Conservation (phyloP, 2,797 vertebrate species). For the Falco biarmicus region DNA sequence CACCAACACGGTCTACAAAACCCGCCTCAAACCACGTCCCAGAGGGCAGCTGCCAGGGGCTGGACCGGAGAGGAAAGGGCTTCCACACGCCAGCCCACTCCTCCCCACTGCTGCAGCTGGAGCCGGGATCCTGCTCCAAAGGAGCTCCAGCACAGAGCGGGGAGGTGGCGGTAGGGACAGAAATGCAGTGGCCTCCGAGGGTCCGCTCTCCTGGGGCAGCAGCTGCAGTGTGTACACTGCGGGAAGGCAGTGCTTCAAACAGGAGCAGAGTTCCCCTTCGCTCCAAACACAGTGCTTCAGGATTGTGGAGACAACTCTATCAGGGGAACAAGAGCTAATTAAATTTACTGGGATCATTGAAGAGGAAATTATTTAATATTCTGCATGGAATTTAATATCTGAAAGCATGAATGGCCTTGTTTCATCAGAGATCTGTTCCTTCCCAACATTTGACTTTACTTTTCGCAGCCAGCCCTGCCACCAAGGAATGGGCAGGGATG, state of each 20-base stretch:
- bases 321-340: conserved; percentile 82
- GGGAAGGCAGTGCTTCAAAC: background rate
- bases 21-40: background rate
- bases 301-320: conserved; percentile 74
- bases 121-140: accelerated
- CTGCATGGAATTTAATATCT: conserved; percentile 72
- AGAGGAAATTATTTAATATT: conserved; percentile 85
- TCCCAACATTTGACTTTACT: background rate
- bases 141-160: accelerated
- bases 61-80: background rate
- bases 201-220: background rate
- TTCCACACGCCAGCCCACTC: accelerated
- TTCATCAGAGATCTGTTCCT: background rate
- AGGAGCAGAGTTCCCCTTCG: background rate
- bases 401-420: conserved; percentile 56
- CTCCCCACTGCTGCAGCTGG: background rate
- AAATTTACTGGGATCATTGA: conserved; percentile 81
- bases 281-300: conserved; percentile 46
- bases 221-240: accelerated
- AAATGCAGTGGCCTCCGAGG: accelerated
- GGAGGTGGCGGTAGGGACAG: background rate
- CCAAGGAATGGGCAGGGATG: background rate
- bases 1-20: accelerated
- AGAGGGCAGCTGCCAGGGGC: accelerated
- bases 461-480: background rate